These are phyloP conservation scores for Drosophila incognita DNA, from an alignment of 2,888 invertebrate species.

Conservation along the genomic window DNA sequence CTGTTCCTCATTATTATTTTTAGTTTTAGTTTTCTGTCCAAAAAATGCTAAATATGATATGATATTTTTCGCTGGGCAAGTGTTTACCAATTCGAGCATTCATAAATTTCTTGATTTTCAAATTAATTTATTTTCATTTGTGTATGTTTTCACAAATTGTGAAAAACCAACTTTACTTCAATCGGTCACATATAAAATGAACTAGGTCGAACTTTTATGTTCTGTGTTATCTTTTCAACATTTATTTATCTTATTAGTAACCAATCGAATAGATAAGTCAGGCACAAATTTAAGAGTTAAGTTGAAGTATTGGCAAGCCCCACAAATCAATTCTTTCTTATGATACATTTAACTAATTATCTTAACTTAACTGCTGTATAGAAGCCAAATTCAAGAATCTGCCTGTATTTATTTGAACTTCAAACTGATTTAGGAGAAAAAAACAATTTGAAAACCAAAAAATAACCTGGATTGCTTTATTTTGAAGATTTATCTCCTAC, in stretches of 20 bases:
- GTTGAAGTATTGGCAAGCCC: neutral
- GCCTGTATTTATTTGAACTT: neutral
- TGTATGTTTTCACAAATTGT: neutral
- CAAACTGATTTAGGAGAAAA: neutral
- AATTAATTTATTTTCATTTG: neutral
- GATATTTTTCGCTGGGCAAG: slow-evolving; percentile 2
- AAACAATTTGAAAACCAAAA: too few relatives aligned
- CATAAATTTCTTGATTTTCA: neutral
- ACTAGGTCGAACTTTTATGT: neutral
- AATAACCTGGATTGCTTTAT: neutral
- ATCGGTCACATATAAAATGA: neutral
- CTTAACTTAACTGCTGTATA: neutral
- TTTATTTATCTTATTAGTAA: neutral
- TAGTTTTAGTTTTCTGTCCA: neutral
- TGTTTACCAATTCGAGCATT: neutral
- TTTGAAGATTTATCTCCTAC: too few relatives aligned
- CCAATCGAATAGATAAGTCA: neutral
- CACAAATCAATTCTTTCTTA: neutral
- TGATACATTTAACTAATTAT: neutral
- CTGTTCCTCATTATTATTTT: neutral
- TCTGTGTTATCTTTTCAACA: neutral
- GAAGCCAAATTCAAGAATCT: neutral
- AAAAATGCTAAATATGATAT: slow-evolving; percentile 6
- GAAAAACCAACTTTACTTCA: neutral
- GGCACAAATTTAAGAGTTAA: neutral